Evolutionary conservation across 2,888 invertebrate genomes (phyloP), one percentile per base, ranked within the genome.

Genomic region (Apamea sordens): DNA sequence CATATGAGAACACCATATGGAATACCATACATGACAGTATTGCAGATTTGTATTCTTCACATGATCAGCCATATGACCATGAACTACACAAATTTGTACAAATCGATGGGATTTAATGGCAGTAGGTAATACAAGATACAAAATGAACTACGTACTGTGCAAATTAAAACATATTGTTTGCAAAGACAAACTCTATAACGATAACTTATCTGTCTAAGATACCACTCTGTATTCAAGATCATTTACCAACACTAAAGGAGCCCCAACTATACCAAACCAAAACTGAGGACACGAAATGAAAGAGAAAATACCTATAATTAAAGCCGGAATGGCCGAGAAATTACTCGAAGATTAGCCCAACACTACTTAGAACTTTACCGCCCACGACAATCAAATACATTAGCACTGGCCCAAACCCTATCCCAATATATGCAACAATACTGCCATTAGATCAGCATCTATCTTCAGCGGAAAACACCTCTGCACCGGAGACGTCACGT

Each of bases 391-490:
- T 77, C 0, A 59, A 84, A 81, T 63, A 77, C 76, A 83, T 85
- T 71, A 86, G 61, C 64, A 53, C 56, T 83, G 78, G 84, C 74
- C 71, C 80, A 81, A 89, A 87, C 86, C 87, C 88, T 90, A 91
- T 89, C 89, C 85, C 91, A 92, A 90, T 86, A 89, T 87, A 85
- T 86, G 89, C 83, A 84, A 86, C 86, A 91, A 89, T 86, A 84
- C 83, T 75, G 69, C 80, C 84, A 89, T 95, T 94, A 94, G 94
- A 94, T 95, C 95, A 95, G 91, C 91, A 88, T 93, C 95, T 96
- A 95, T 95, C 93, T 95, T 95, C 93, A 92, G 92, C 93, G 97
- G 97, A 97, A 97, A 97, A 96, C 97, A 96, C 97, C 97, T 97
- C 96, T 96, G 96, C 96, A 96, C 64, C 92, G 74, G 82, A 91